Evolutionary conservation across 2,113 vertebrate genomes (phyloP).

Genomic region (Onychorhynchus coronatus): DNA sequence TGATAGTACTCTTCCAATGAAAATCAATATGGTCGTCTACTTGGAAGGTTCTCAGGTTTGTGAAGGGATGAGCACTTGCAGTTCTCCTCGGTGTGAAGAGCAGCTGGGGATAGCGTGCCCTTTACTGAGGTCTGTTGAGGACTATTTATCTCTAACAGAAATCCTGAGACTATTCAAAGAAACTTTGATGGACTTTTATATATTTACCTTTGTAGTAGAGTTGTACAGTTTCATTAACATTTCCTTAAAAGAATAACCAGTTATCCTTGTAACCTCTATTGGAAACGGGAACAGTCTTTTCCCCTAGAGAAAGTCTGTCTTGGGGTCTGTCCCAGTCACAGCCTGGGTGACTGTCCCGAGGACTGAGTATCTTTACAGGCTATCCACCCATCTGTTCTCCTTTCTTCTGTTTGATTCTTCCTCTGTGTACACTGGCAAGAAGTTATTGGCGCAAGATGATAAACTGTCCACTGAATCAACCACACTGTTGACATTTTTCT

Average conservation of each 20-base stretch:
- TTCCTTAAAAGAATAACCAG: neutral
- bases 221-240: neutral
- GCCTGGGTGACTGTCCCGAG: neutral
- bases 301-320: neutral
- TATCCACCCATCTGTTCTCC: neutral
- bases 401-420: neutral
- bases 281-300: neutral
- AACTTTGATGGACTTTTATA: neutral
- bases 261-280: neutral
- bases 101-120: neutral
- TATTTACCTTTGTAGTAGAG: neutral
- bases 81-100: neutral
- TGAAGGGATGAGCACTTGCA: neutral
- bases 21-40: neutral
- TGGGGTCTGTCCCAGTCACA: neutral
- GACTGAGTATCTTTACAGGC: neutral
- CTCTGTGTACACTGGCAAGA: neutral
- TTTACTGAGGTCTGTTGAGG: neutral
- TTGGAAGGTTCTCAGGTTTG: neutral
- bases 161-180: neutral
- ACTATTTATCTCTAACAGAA: neutral
- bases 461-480: neutral
- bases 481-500: conserved; percentile 3
- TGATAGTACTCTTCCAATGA: neutral
- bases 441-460: neutral